Conservation (phyloP, 2,888 invertebrate genomes). For the Allacma fusca region DNA sequence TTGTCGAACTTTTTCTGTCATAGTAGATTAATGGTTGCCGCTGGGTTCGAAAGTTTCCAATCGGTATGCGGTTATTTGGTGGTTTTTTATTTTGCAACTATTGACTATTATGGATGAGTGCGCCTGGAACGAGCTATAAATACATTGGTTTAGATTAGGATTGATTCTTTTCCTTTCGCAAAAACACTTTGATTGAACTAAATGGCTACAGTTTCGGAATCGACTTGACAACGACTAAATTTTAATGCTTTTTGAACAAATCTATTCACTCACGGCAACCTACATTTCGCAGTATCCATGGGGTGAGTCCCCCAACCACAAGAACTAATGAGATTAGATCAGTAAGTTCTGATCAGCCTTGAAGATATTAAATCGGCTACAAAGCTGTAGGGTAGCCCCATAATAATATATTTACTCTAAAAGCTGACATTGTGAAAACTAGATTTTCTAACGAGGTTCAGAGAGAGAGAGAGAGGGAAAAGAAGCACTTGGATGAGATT, state of each 20-base stretch:
- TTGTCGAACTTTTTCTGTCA: constrained; percentile 1
- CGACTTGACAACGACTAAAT: too few relatives aligned
- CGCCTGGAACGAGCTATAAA: too few relatives aligned
- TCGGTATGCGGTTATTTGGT: background rate
- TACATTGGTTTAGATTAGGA: too few relatives aligned
- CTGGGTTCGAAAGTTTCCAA: background rate
- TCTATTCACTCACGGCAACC: too few relatives aligned
- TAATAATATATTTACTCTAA: background rate
- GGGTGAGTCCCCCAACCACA: background rate
- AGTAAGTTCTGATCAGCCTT: background rate
- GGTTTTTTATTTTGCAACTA: too few relatives aligned
- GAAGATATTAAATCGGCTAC: background rate
- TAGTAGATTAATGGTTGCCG: background rate
- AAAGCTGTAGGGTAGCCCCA: background rate
- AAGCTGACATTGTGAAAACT: background rate
- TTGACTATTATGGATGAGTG: too few relatives aligned
- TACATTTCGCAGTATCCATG: background rate
- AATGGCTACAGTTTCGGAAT: too few relatives aligned
- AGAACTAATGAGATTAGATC: constrained; percentile 2
- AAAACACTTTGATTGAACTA: too few relatives aligned
- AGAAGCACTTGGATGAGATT: background rate
- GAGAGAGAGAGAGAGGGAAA: background rate
- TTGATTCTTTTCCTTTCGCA: too few relatives aligned
- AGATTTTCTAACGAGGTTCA: background rate
- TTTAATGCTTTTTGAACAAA: too few relatives aligned